phyloP scores from a whole-genome alignment of 2,888 invertebrate genomes.

The Boloria selene region DNA sequence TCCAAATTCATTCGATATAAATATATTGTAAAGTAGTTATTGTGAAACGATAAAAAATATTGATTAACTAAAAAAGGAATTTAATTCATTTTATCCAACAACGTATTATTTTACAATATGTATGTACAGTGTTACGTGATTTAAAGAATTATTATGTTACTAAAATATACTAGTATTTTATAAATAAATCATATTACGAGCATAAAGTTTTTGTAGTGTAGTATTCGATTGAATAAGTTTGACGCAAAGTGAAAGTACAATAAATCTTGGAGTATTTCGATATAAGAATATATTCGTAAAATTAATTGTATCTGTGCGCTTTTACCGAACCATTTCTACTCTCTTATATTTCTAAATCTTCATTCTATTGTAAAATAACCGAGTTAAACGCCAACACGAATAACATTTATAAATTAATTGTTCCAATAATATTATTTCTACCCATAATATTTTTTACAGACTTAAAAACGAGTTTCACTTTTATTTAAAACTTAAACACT shows the following conservation, averaged over 20 bases:
- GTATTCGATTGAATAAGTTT: too few species aligned
- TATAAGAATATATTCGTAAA: too few species aligned
- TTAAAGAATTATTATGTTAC: background rate
- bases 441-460: too few species aligned
- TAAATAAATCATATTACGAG: background rate
- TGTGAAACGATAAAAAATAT: too few species aligned
- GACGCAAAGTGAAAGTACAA: too few species aligned
- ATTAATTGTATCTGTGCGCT: background rate
- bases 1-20: too few species aligned
- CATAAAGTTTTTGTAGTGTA: background rate
- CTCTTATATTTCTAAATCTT: background rate
- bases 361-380: background rate
- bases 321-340: background rate
- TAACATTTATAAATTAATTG: background rate
- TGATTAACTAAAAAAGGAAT: too few species aligned
- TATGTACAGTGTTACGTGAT: background rate
- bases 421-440: too few species aligned
- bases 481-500: conserved; percentile 28
- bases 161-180: background rate
- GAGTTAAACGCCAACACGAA: background rate
- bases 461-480: background rate
- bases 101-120: too few species aligned
- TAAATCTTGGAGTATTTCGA: too few species aligned
- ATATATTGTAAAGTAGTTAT: too few species aligned
- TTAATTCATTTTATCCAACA: too few species aligned